Percentiles rank a stretch among this genome's conserved stretches.
Evolutionary conservation across 2,113 vertebrate species (phyloP).

Genomic region (Mirounga angustirostris): DNA sequence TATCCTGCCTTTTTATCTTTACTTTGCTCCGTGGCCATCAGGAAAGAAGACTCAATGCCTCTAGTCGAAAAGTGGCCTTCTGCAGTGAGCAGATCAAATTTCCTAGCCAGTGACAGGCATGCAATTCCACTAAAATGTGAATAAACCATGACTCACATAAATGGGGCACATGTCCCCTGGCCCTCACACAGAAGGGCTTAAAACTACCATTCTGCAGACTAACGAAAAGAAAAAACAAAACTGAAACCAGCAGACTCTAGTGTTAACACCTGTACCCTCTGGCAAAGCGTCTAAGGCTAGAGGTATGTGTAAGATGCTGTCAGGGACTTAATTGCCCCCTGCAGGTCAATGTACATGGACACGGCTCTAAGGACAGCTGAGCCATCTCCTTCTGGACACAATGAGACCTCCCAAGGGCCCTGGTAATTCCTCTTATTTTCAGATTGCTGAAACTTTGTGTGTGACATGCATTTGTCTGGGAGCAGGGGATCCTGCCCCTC

Average conservation of each 20-base stretch:
- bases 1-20: background rate
- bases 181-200: slow-evolving; percentile 76
- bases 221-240: slow-evolving; percentile 82
- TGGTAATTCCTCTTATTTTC: slow-evolving; percentile 81
- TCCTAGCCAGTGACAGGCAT: background rate
- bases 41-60: background rate
- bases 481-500: slow-evolving; percentile 67
- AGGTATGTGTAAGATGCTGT: slow-evolving; percentile 85
- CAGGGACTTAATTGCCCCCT: slow-evolving; percentile 88
- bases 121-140: slow-evolving; percentile 15
- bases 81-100: background rate
- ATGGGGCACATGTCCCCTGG: background rate
- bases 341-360: slow-evolving; percentile 85
- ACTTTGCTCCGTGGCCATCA: background rate
- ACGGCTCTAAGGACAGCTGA: slow-evolving; percentile 85
- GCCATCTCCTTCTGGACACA: slow-evolving; percentile 85
- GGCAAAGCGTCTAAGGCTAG: slow-evolving; percentile 84
- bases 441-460: slow-evolving; percentile 80
- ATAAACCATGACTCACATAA: slow-evolving; percentile 61
- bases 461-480: slow-evolving; percentile 80
- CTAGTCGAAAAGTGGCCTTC: background rate
- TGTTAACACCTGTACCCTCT: slow-evolving; percentile 85
- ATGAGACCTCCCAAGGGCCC: slow-evolving; percentile 81
- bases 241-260: slow-evolving; percentile 79
- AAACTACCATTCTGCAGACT: slow-evolving; percentile 85